Evolutionary conservation across 64 coral and sea anemone genomes (phyloP), one percentile per base, ranked within the genome.

Genomic region (Actinia equina): DNA sequence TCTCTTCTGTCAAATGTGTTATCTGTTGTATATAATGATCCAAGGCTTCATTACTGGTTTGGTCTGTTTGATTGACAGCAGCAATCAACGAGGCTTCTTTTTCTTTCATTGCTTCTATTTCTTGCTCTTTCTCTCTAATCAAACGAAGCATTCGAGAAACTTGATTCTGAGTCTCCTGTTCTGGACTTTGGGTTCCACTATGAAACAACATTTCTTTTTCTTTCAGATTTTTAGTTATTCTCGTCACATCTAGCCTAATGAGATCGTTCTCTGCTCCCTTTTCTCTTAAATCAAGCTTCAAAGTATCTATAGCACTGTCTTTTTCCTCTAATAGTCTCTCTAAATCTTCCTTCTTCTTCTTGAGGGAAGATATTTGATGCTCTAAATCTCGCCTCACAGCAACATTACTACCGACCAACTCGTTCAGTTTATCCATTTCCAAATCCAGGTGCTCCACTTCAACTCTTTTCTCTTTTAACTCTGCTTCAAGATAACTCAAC

Each of bases 61-160:
- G 80, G 17, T 97, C 94, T 15, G 88, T 97, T 51, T 87, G 88
- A 57, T 82, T 93, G 6, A 97, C 91, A 19, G 92, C 83, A 7
- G 86, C 88, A 53, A 97, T 87, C 71, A 97, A 84, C 5, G 94
- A 97, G 79, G 94, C 94, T 62, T 97, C 94, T 9, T 97, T 97
- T 44, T 97, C 91, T 59, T 93, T 97, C 17, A 97, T 77, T 18
- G 94, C 91, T 53, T 86, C 80, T 77, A 97, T 93, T 61, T 97
- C 94, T 58, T 97, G 92, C 45, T 97, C 94, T n/a, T 97, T 97
- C 44, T 90, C 94, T 49, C 93, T 86, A 18, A 97, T 69, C 8
- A 97, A 25, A 44, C 92, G 89, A 17, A 97, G 20, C 23, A 97
- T 58, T 25, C 86, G 74, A 61, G 67, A 71, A 19, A 90, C 71